Evolutionary conservation across 2,113 vertebrate genomes (phyloP), one percentile per base, ranked within the genome.

Genomic region (Pycnonotus jocosus): DNA sequence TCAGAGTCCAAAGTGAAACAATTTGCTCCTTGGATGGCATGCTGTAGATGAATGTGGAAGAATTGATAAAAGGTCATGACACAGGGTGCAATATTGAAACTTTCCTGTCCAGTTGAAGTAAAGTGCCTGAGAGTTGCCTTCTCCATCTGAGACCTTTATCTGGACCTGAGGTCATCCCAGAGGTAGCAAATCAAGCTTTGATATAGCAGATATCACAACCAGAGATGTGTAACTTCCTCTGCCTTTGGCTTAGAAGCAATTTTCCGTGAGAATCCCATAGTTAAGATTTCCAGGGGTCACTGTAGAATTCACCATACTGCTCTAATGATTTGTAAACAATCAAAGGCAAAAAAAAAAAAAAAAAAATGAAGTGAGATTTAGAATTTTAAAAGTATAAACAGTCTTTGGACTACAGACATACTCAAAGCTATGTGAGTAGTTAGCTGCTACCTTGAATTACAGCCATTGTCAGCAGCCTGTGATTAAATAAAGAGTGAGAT

Each of bases 391-490:
- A 77, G 11, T 31, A 57, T 2, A 4, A 69, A 51, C 22, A 65
- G 35, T 78, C 44, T 87, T 84, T 81, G 81, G 40, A 66, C 56
- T 66, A 72, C 33, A 73, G 56, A 62, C 9, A 15, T 53, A 60
- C 15, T 57, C 28, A 72, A 45, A 93, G 51, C 58, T 82, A 9
- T 19, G 45, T 0, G 3, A 79, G 48, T 79, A 56, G 58, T 89
- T 73, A 86, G 57, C 40, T 88, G 61, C 53, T 80, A 40, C 79
- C 90, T 95, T 90, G 81, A 95, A 90, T 80, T 88, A 78, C 30
- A 73, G 80, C 72, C 80, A 73, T 40, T 95, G 54, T 82, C 92
- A 93, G 58, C 74, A 88, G 68, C 42, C 60, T 42, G 7, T 72
- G 50, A 81, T 93, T 92, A 90, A 93, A 72, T 48, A 47, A 83